Evolutionary conservation across 2,888 invertebrate genomes (phyloP).

Genomic region (Nemotelus nigrinus): DNA sequence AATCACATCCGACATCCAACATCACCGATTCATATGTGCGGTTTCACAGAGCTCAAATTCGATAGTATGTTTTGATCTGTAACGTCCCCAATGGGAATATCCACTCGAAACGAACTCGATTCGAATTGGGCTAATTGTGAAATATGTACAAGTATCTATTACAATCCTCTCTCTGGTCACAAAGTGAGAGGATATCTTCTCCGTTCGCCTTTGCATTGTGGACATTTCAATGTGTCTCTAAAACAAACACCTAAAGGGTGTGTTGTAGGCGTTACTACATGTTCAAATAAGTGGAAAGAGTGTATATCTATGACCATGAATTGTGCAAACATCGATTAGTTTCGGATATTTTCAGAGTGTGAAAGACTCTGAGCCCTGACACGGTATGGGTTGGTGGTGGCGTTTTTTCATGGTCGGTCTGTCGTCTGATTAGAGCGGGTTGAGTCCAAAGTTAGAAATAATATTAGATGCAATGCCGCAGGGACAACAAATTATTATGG

Average conservation of each 20-base stretch:
- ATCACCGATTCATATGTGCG: neutral
- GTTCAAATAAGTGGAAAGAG: constrained; percentile 8
- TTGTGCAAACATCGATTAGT: constrained; percentile 46
- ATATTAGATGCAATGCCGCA: constrained; percentile 21
- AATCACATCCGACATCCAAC: constrained; percentile 8
- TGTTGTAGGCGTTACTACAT: neutral
- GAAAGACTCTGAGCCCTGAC: constrained; percentile 2
- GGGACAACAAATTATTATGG: constrained; percentile 41
- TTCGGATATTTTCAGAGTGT: constrained; percentile 39
- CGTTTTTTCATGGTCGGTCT: constrained; percentile 28
- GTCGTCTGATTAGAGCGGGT: constrained; percentile 9
- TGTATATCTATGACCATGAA: constrained; percentile 2
- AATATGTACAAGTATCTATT: constrained; percentile 39
- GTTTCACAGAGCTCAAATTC: neutral
- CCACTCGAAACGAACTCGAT: constrained; percentile 34
- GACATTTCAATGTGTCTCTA: no score
- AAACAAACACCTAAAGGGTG: no score
- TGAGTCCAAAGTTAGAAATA: neutral
- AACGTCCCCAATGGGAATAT: constrained; percentile 35
- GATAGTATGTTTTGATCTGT: neutral
- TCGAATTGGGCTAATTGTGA: constrained; percentile 44
- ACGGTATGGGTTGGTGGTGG: neutral
- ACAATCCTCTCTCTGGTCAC: neutral
- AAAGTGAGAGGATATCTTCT: constrained; percentile 26
- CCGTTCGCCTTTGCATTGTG: no score